phyloP scores from a whole-genome alignment of 2,113 vertebrate species.

The Pungitius pungitius region DNA sequence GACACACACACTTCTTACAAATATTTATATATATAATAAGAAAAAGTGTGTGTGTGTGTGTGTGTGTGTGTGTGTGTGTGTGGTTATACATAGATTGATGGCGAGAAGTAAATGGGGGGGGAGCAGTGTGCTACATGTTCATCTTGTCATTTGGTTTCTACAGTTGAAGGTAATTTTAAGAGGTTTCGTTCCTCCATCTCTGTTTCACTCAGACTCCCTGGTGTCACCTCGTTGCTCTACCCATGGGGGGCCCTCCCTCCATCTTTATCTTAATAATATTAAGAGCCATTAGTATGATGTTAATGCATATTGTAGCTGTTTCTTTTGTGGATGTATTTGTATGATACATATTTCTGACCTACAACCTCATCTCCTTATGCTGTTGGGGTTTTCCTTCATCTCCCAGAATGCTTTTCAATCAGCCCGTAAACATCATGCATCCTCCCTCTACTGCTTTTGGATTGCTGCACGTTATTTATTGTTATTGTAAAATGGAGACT shows the following conservation, averaged over 20 bases:
- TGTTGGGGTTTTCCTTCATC: not conserved
- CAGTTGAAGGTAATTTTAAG: constrained; percentile 15
- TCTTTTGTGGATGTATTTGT: not conserved
- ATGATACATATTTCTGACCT: not conserved
- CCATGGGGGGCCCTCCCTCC: not conserved
- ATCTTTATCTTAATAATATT: not conserved
- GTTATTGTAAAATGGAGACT: constrained; percentile 1
- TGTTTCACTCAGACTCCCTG: constrained; percentile 7
- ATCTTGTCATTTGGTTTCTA: constrained; percentile 35
- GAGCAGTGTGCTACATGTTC: constrained; percentile 59
- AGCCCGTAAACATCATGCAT: not conserved
- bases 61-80: no score
- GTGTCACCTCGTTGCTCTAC: constrained; percentile 42
- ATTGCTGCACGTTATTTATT: not conserved
- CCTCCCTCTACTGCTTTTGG: not conserved
- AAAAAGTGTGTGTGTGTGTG: no score
- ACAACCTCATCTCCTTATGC: not conserved
- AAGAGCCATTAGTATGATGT: not conserved
- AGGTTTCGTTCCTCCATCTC: constrained; percentile 26
- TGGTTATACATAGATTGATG: not conserved
- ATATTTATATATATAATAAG: not conserved
- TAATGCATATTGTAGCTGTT: not conserved
- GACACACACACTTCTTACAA: constrained; percentile 46
- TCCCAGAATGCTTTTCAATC: constrained; percentile 12
- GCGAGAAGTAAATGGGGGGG: constrained; percentile 49